Evolutionary conservation across 2,113 vertebrate genomes (phyloP), one percentile per base, ranked within the genome.

Genomic region (Spilogale gracilis): DNA sequence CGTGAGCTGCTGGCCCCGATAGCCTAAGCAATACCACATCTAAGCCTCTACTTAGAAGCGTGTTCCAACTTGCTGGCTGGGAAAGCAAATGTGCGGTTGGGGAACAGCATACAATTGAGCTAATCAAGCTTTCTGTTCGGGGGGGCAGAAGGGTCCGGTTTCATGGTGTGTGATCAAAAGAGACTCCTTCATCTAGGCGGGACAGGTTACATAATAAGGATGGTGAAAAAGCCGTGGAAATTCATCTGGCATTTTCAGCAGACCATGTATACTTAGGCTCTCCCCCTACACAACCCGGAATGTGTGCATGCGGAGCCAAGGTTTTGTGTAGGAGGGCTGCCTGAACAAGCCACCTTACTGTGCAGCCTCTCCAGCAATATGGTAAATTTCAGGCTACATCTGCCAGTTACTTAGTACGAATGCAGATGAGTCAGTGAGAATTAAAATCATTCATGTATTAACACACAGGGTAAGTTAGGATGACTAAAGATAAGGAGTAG

Each of bases 11-110:
- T 90, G 83, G 96, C 83, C 9, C 18, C 5, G 4, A 1, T 58
- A 86, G 73, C n/a, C 27, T 73, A 92, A 94, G 73, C 63, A 88
- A 90, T 61, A 78, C 13, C 73, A 93, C 50, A 95, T 54, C n/a
- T 67, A 88, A 95, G 92, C 83, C 56, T 67, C 76, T 80, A 96
- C 23, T n/a, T 45, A 50, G 9, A 89, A 85, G 48, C 80, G 30
- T 56, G 63, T 13, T 86, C n/a, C 0, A 14, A 76, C 58, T 89
- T 96, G 48, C 94, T 93, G 67, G 87, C 54, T 50, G n/a, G 18
- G 23, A 96, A 95, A 92, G 73, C 12, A 43, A 61, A 80, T 67
- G 89, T 80, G 58, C 14, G 63, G 52, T 94, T 84, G 69, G 43
- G 27, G 79, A 93, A 94, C 45, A 95, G 90, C 6, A 11, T 65